These are phyloP conservation scores for Stichodactyla mertensii DNA, from an alignment of 64 coral and sea anemone genomes.

Conservation along the genomic window DNA sequence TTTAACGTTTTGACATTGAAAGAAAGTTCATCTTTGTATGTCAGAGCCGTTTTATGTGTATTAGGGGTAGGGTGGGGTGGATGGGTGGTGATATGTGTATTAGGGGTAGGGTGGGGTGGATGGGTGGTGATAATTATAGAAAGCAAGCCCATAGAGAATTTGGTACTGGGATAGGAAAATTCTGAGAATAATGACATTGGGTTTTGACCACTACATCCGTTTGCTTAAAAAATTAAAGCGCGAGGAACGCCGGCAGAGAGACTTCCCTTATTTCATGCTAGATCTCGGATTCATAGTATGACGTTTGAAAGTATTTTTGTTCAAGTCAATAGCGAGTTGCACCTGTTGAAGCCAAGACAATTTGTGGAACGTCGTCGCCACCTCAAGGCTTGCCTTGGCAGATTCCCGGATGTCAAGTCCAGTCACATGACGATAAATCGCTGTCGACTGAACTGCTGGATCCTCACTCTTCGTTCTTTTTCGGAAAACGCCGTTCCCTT, in stretches of 20 bases:
- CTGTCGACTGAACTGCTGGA: conserved; percentile 34
- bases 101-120: no score
- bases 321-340: conserved; percentile 79
- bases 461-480: conserved; percentile 47
- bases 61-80: no score
- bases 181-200: no score
- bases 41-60: no score
- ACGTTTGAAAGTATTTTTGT: conserved; percentile 78
- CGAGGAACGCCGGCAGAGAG: neutral
- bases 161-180: no score
- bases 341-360: conserved; percentile 81
- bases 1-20: no score
- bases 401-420: conserved; percentile 71
- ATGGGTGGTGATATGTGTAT: no score
- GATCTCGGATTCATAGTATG: neutral
- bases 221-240: neutral
- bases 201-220: neutral
- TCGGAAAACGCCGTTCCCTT: conserved; percentile 2
- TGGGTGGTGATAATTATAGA: no score
- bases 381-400: conserved; percentile 70
- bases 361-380: conserved; percentile 80
- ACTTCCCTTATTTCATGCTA: neutral
- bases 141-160: no score
- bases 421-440: conserved; percentile 64
- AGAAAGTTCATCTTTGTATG: no score